Percentiles rank a stretch among this genome's conserved stretches.
Conservation (phyloP, 2,888 invertebrate species). For the Blomia tropicalis region DNA sequence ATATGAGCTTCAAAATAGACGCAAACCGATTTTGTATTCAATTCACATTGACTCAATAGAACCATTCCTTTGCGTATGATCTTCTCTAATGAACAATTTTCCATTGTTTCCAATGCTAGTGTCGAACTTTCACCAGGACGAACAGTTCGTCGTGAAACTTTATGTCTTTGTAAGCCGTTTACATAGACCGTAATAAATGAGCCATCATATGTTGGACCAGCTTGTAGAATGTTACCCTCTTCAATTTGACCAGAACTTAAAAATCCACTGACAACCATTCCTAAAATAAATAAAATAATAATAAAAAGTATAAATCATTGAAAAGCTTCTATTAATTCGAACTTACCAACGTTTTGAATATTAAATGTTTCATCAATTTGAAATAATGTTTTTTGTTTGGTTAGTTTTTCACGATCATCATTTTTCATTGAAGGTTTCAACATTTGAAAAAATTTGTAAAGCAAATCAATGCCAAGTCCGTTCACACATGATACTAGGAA, state of each 20-base stretch:
- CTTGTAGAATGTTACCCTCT: conserved; percentile 48
- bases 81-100: conserved; percentile 19
- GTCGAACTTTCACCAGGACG: conserved; percentile 70
- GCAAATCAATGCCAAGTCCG: conserved; percentile 61
- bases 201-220: conserved; percentile 38
- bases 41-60: conserved; percentile 40
- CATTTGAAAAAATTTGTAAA: conserved; percentile 71
- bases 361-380: conserved; percentile 61
- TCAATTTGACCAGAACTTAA: conserved; percentile 65
- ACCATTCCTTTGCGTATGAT: conserved; percentile 61
- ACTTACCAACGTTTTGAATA: conserved; percentile 43
- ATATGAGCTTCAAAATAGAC: conserved; percentile 58
- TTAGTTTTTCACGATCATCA: conserved; percentile 49
- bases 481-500: conserved; percentile 72
- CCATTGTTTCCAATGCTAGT: conserved; percentile 46
- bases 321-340: not conserved
- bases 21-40: conserved; percentile 24
- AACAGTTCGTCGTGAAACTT: conserved; percentile 71
- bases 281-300: conserved; percentile 2
- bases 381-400: conserved; percentile 42
- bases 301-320: conserved; percentile 4
- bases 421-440: conserved; percentile 49
- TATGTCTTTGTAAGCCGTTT: conserved; percentile 73
- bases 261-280: conserved; percentile 64
- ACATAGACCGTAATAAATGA: conserved; percentile 56